Conservation (phyloP, 2,888 invertebrate species). For the Monopis laevigella region DNA sequence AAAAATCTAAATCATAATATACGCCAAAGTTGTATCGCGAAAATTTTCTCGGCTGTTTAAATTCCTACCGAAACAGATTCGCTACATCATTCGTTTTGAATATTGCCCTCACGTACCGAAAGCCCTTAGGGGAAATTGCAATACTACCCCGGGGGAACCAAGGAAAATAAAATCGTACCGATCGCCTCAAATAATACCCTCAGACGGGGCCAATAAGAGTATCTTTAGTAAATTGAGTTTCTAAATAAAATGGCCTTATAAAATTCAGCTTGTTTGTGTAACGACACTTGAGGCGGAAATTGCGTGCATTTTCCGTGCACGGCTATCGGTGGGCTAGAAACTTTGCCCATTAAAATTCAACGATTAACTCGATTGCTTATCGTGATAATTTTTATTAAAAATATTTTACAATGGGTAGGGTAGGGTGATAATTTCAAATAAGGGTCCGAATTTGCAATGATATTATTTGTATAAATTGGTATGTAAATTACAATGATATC, state of each 20-base stretch:
- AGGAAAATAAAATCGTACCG: slow-evolving; percentile 52
- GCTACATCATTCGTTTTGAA: slow-evolving; percentile 55
- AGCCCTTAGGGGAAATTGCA: slow-evolving; percentile 49
- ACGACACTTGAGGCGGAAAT: not conserved
- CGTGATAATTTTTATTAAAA: too few species aligned
- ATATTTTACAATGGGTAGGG: too few species aligned
- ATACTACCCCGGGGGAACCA: slow-evolving; percentile 36
- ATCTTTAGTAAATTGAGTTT: slow-evolving; percentile 50
- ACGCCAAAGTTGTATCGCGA: slow-evolving; percentile 9
- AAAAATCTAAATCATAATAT: too few species aligned
- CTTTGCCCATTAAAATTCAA: too few species aligned
- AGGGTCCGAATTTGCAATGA: too few species aligned
- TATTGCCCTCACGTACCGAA: slow-evolving; percentile 55
- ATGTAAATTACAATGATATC: too few species aligned
- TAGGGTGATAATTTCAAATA: too few species aligned
- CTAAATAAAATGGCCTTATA: slow-evolving; percentile 41
- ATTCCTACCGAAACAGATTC: slow-evolving; percentile 51
- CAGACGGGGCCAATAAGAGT: slow-evolving; percentile 42
- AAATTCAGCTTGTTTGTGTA: slow-evolving; percentile 11
- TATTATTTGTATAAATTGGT: too few species aligned
- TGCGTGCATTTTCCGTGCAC: too few species aligned
- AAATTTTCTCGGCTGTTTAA: slow-evolving; percentile 32
- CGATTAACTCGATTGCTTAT: too few species aligned
- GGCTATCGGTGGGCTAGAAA: too few species aligned
- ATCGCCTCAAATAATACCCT: slow-evolving; percentile 44